Conservation (phyloP, 2,888 invertebrate genomes). For the Himalopsyche anomala region DNA sequence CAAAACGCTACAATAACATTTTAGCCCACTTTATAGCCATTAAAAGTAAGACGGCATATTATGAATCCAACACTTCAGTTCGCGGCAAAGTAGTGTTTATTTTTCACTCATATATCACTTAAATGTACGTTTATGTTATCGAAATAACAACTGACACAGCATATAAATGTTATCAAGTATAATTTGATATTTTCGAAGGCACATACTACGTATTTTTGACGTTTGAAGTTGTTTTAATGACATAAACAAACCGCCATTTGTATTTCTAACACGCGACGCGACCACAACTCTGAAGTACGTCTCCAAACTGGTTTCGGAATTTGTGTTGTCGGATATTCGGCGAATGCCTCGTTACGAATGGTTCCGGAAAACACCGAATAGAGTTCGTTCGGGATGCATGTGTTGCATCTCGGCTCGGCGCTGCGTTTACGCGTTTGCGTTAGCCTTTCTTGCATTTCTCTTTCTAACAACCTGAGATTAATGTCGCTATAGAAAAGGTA, state of each 20-base stretch:
- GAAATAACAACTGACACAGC: constrained; percentile 6
- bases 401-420: constrained; percentile 59
- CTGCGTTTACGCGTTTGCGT: constrained; percentile 35
- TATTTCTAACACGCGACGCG: constrained; percentile 69
- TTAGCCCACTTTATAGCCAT: constrained; percentile 52
- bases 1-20: constrained; percentile 41
- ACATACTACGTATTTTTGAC: constrained; percentile 47
- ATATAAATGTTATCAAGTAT: not conserved
- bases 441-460: constrained; percentile 48
- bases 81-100: constrained; percentile 24
- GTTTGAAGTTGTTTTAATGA: constrained; percentile 71
- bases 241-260: constrained; percentile 74
- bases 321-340: constrained; percentile 53
- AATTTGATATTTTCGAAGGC: constrained; percentile 24
- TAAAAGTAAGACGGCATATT: constrained; percentile 17
- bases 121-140: not conserved
- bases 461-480: constrained; percentile 46
- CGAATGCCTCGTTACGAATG: constrained; percentile 61
- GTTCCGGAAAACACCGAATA: constrained; percentile 53
- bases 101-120: constrained; percentile 14
- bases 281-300: constrained; percentile 68
- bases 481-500: not conserved
- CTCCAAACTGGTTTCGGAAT: constrained; percentile 73
- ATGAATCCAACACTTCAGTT: constrained; percentile 14
- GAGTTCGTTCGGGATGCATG: constrained; percentile 57